Percentiles rank a stretch among this genome's conserved stretches.
These are phyloP conservation scores for Prionace glauca DNA, from an alignment of 2,797 vertebrate genomes.

Conservation along the genomic window DNA sequence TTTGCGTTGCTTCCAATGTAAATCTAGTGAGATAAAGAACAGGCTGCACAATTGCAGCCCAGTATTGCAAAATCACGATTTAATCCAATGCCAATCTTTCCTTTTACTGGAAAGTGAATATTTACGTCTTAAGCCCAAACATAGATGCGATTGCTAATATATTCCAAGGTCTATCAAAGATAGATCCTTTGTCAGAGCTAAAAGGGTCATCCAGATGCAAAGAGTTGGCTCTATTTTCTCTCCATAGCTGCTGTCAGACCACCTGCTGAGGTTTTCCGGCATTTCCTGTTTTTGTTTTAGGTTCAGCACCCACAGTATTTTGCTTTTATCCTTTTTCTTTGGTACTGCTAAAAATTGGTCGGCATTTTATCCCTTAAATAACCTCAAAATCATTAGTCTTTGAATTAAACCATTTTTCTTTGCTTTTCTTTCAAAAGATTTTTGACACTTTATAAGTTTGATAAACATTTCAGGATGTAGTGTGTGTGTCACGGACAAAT, in stretches of 20 bases:
- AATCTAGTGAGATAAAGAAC: neutral
- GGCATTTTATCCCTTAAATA: slow-evolving; percentile 2
- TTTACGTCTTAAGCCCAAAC: neutral
- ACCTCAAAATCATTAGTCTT: neutral
- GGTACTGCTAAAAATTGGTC: neutral
- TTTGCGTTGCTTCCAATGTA: neutral
- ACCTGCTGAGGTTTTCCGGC: too few species aligned
- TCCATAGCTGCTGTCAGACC: too few species aligned
- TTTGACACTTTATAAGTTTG: neutral
- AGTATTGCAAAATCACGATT: neutral
- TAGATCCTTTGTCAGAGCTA: too few species aligned
- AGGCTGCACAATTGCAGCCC: neutral
- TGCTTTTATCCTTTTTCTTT: neutral
- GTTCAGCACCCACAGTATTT: too few species aligned
- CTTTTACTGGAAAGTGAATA: neutral
- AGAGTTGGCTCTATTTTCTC: too few species aligned
- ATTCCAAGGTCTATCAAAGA: neutral
- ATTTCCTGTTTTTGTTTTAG: too few species aligned
- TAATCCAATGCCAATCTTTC: neutral
- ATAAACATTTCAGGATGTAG: too few species aligned
- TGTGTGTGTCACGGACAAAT: neutral
- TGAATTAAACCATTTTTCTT: neutral
- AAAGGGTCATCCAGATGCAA: too few species aligned
- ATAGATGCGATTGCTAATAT: neutral
- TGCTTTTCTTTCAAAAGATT: neutral